Percentiles rank a stretch among this genome's conserved stretches.
These are phyloP conservation scores for Rhyacophila evoluta DNA, from an alignment of 2,888 invertebrate genomes.

Conservation along the genomic window DNA sequence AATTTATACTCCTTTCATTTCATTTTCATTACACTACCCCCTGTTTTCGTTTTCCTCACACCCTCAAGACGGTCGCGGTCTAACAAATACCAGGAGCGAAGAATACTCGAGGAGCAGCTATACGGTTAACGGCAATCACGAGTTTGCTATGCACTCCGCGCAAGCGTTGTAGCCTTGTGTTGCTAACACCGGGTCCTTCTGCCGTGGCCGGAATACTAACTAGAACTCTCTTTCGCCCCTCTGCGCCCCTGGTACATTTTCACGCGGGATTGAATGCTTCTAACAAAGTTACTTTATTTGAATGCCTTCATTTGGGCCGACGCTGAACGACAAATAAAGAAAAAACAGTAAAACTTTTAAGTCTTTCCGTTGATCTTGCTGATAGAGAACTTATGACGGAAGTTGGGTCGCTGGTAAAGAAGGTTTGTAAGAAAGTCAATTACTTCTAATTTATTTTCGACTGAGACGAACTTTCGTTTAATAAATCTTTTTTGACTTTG, in stretches of 20 bases:
- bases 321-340: conserved; percentile 40
- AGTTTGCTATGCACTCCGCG: conserved; percentile 38
- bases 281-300: conserved; percentile 54
- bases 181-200: conserved; percentile 46
- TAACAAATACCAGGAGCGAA: conserved; percentile 34
- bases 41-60: not conserved
- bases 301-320: conserved; percentile 53
- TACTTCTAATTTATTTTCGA: not conserved
- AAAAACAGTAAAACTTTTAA: conserved; percentile 44
- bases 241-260: conserved; percentile 35
- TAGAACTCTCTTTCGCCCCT: conserved; percentile 30
- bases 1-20: conserved; percentile 15
- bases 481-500: not conserved
- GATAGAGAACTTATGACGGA: conserved; percentile 40
- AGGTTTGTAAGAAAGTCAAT: not conserved
- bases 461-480: not conserved
- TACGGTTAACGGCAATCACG: conserved; percentile 47
- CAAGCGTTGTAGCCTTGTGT: conserved; percentile 41
- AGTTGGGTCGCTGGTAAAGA: not conserved
- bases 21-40: conserved; percentile 6
- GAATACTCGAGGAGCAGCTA: conserved; percentile 28
- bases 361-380: conserved; percentile 33
- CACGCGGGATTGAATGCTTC: conserved; percentile 48
- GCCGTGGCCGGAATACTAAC: conserved; percentile 48
- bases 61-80: conserved; percentile 4